Base-by-base conservation (phyloP, 2,797 vertebrate genomes). In the Pseudochromis fuscus region DNA sequence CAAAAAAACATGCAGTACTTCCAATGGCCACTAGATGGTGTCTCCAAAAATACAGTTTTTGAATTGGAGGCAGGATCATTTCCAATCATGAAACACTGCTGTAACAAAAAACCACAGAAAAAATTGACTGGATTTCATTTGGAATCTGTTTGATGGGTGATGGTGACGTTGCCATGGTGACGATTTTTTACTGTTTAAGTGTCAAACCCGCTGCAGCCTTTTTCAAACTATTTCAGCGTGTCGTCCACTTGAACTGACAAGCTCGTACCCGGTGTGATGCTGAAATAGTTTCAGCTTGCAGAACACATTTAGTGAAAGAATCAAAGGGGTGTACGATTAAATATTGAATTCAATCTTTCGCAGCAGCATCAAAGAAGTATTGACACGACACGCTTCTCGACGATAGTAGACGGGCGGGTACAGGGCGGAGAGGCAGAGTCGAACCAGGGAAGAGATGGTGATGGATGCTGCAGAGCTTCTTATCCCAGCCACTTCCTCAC, bases 401-500 rank as follows among this genome's bases (percentile, higher is more conserved):
- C 16, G 35, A 12, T 35, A 24, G n/a, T 12, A 65, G 28, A 45
- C 12, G 52, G 61, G 53, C 58, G 59, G 10, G 37, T 5, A n/a
- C 1, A 15, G 48, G 19, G 15, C 48, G 27, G 12, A 11, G 61
- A 64, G 7, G 19, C 21, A 33, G 31, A 44, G 42, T 35, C 27
- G 37, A 44, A n/a, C 2, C 27, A 49, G 19, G 48, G 42, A 72
- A 40, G 40, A 42, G 38, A 40, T 40, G 46, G 56, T 53, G 66
- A 70, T 35, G 25, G 68, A 60, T 44, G 65, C 40, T 44, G 45
- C 56, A 52, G 46, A 67, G 40, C 35, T 67, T 68, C 30, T 65
- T 48, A 33, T 77, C 23, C 53, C 31, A 62, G 62, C 37, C n/a
- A 51, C 72, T 52, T 63, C 40, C 44, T 40, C 62, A 45, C 57